Base-by-base conservation (phyloP, 2,888 invertebrate genomes). In the Epinotia nisella region DNA sequence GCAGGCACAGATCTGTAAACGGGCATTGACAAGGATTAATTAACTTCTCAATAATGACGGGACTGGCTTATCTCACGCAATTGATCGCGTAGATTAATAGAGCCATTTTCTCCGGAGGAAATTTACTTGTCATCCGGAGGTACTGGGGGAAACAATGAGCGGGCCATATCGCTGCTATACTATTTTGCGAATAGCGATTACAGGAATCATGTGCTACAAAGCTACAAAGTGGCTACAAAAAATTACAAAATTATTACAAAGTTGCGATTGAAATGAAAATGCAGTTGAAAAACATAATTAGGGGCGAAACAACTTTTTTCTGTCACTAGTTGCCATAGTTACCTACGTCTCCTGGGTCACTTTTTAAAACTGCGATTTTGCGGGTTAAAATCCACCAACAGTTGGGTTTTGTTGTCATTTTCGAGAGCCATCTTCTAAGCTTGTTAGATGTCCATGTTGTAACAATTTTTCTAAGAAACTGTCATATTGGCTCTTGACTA, bases 21-120 rank as follows among this genome's bases (percentile, higher is more conserved):
- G 83, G 56, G 81, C 85, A 87, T 85, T 85, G 90, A 88, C 87
- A 85, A 84, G 87, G 91, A 90, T 91, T 91, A 91, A 90, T 90
- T 90, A 73, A 90, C 85, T 80, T 80, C 81, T 84, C 86, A 87
- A 88, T 90, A 87, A 88, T 85, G 87, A 86, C 82, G 82, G 82
- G 80, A 88, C 87, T 85, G 86, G 85, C 84, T 86, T 88, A 87
- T 88, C 86, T 83, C 82, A 81, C 82, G 83, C 82, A 82, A 85
- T 85, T 84, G 86, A 88, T 86, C 80, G 84, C 81, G 82, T 83
- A 85, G 83, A 86, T 75, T 71, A 75, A 75, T 75, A 75, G 71
- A 75, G 53, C 65, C 69, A 61, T 73, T 75, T 75, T 75, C 75
- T 49, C 62, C 45, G 51, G 68, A 72, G 66, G 61, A 70, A 66